Percentiles rank a stretch among this genome's conserved stretches.
phyloP scores from a whole-genome alignment of 2,888 invertebrate species.

The Perdita meconis region DNA sequence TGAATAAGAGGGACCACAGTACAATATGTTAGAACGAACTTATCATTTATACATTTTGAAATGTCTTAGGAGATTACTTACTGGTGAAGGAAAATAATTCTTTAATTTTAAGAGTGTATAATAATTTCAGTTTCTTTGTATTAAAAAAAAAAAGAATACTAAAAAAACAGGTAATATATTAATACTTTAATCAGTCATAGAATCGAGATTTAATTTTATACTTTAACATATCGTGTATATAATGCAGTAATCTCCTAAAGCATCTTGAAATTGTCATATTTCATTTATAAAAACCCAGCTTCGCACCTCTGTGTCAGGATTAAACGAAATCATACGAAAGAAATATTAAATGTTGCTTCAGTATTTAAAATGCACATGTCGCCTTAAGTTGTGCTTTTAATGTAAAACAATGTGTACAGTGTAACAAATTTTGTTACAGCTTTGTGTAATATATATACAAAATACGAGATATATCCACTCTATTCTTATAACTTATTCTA shows the following conservation, averaged over 20 bases:
- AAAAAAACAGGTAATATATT: too few relatives aligned
- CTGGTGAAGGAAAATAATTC: conserved; percentile 15
- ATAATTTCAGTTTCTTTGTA: not conserved
- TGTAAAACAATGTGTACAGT: conserved; percentile 37
- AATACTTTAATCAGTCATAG: not conserved
- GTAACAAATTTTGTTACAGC: conserved; percentile 44
- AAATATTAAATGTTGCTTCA: conserved; percentile 51
- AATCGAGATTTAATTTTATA: conserved; percentile 9
- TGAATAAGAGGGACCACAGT: conserved; percentile 75
- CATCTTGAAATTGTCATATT: conserved; percentile 35
- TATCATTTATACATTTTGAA: conserved; percentile 60
- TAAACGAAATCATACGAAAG: conserved; percentile 12
- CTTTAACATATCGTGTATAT: not conserved
- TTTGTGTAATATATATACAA: conserved; percentile 43
- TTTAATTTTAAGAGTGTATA: conserved; percentile 5
- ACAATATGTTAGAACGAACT: conserved; percentile 66
- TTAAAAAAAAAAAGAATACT: not conserved
- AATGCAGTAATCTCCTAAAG: conserved; percentile 40
- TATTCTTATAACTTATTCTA: conserved; percentile 43
- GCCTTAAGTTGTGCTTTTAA: conserved; percentile 55
- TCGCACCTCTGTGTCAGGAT: conserved; percentile 31
- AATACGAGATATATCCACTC: conserved; percentile 28
- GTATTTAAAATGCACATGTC: conserved; percentile 60
- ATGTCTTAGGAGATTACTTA: conserved; percentile 55
- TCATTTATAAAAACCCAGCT: conserved; percentile 36